These are phyloP conservation scores for Festucalex cinctus DNA, from an alignment of 2,113 vertebrate species.

Conservation along the genomic window DNA sequence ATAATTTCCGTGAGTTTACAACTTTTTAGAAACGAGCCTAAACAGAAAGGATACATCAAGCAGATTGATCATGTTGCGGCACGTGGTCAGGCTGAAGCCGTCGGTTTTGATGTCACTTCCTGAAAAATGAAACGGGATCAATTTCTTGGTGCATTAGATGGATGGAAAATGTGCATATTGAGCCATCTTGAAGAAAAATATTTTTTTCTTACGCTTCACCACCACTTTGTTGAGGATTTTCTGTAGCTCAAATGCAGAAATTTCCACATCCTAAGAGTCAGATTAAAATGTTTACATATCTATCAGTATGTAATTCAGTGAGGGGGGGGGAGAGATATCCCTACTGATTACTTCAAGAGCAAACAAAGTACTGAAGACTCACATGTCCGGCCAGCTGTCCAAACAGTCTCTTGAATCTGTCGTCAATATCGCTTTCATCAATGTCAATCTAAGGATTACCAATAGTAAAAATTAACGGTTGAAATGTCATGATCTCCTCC, in stretches of 20 bases:
- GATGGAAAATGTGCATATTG: background rate
- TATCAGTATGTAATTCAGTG: background rate
- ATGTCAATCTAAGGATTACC: slow-evolving; percentile 44
- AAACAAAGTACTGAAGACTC: slow-evolving; percentile 20
- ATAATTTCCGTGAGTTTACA: background rate
- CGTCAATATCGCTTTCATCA: slow-evolving; percentile 58
- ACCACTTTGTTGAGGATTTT: slow-evolving; percentile 66
- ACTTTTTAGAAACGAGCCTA: background rate
- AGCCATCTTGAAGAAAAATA: background rate
- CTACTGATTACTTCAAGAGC: background rate
- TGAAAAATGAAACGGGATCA: slow-evolving; percentile 16
- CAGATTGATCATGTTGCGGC: slow-evolving; percentile 69
- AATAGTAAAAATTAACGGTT: background rate
- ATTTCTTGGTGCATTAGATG: background rate
- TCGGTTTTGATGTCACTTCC: slow-evolving; percentile 57
- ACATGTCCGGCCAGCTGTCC: slow-evolving; percentile 66
- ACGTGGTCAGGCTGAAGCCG: slow-evolving; percentile 63
- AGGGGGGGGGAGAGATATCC: background rate
- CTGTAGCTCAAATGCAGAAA: slow-evolving; percentile 60
- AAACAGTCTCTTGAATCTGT: slow-evolving; percentile 63
- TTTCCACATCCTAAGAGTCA: slow-evolving; percentile 59
- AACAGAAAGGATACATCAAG: slow-evolving; percentile 72
- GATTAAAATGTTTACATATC: background rate
- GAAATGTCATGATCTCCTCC: no score
- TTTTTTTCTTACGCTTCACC: slow-evolving; percentile 35